phyloP scores from a whole-genome alignment of 2,797 vertebrate species.

The Limnodromus scolopaceus region DNA sequence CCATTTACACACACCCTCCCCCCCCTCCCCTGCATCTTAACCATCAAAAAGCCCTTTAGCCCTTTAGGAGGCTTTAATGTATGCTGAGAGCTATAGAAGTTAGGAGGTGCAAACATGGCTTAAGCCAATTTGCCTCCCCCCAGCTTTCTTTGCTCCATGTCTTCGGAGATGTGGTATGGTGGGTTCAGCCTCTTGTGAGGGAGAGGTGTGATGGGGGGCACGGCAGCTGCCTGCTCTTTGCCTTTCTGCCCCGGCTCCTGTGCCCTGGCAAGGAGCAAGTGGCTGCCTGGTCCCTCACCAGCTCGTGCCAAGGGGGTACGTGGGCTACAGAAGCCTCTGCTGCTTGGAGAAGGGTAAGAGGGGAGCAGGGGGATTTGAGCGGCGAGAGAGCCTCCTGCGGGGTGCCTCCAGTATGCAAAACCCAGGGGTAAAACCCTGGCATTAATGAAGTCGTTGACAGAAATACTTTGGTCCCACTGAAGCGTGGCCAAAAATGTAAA shows the following conservation, averaged over 20 bases:
- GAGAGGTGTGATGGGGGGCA: rapidly evolving
- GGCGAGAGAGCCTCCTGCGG: background rate
- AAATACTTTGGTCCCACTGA: conserved; percentile 1
- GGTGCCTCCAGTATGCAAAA: background rate
- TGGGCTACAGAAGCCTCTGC: background rate
- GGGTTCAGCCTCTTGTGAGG: rapidly evolving
- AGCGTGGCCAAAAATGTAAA: background rate
- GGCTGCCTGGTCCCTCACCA: background rate
- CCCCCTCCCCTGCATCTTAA: background rate
- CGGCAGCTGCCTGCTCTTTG: rapidly evolving
- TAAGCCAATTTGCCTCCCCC: rapidly evolving
- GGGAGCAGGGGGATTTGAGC: background rate
- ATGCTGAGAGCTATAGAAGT: background rate
- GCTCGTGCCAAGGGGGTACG: rapidly evolving
- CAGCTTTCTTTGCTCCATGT: rapidly evolving
- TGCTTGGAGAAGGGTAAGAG: background rate
- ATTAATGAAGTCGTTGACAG: conserved; percentile 23
- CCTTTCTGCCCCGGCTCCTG: background rate
- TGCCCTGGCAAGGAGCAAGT: background rate
- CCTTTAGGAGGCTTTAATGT: background rate
- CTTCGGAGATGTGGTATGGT: rapidly evolving
- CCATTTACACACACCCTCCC: no score
- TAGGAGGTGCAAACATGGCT: background rate
- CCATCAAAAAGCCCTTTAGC: background rate
- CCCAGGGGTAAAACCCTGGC: background rate